Evolutionary conservation across 2,113 vertebrate genomes (phyloP), one percentile per base, ranked within the genome.

Genomic region (Scopus umbretta): DNA sequence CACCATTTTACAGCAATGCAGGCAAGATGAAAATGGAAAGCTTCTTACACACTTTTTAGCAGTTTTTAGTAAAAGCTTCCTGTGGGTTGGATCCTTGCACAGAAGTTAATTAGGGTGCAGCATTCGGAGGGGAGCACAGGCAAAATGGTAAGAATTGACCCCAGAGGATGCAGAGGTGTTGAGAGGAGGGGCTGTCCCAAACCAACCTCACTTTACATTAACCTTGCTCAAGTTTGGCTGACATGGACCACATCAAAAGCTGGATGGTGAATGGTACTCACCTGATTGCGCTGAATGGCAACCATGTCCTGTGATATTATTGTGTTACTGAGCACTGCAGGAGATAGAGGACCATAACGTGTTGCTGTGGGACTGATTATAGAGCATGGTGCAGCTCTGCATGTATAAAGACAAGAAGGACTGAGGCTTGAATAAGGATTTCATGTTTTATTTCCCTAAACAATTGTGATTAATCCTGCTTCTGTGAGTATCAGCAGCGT

Each of bases 391-490:
- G 67, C 58, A 59, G 45, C 38, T 73, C 67, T 66, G 55, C 17
- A 30, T 43, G 32, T 92, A 36, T 52, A 78, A 80, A 59, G 40
- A 56, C 59, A 73, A 61, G n/a, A n/a, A 71, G 67, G 89, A 59
- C 27, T 56, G 27, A 7, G 19, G 38, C 34, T 94, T 78, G 52
- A 90, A 63, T 45, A 26, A 83, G 29, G 22, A 65, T 11, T 62
- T 86, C 29, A 65, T 13, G 20, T 79, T 93, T 94, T 79, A 58
- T 78, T 97, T 94, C 79, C 79, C 47, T 52, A 38, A 92, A 78
- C 26, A 55, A 36, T 88, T 93, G 62, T 85, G 72, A 95, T 84
- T 74, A 94, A 90, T 72, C 68, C 34, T 86, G 65, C 14, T 73
- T 79, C 86, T 94, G 25, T 81, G 86, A 78, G 86, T 76, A 72